phyloP scores from a whole-genome alignment of 1,140 invertebrate species.

The Aphelenchoides avenae region DNA sequence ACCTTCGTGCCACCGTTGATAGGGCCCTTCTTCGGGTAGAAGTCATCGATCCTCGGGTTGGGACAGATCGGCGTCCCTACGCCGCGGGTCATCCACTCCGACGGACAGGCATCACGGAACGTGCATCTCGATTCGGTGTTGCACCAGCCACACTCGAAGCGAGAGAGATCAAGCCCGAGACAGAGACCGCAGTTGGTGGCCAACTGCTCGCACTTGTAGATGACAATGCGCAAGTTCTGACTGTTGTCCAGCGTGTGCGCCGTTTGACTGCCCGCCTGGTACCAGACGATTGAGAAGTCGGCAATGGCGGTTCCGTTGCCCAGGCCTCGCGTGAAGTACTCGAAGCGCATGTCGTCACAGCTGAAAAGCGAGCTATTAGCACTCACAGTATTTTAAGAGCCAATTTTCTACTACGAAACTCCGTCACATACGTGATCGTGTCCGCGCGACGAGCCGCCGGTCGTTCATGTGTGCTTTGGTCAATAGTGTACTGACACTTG shows the following conservation, averaged over 20 bases:
- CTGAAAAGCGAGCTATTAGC: slow-evolving; percentile 18
- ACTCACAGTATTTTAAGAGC: background rate
- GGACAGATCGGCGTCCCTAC: slow-evolving; percentile 46
- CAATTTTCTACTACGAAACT: slow-evolving; percentile 2
- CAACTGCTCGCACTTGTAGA: slow-evolving; percentile 55
- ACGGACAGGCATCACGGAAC: slow-evolving; percentile 20
- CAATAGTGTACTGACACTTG: slow-evolving; percentile 53
- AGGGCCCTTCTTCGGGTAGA: slow-evolving; percentile 87
- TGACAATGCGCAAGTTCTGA: slow-evolving; percentile 27
- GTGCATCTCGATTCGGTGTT: slow-evolving; percentile 30
- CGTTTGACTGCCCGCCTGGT: background rate
- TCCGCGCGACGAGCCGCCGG: slow-evolving; percentile 42
- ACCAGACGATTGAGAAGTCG: slow-evolving; percentile 48
- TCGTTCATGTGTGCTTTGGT: slow-evolving; percentile 50
- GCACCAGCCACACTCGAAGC: slow-evolving; percentile 58
- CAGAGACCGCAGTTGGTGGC: slow-evolving; percentile 53
- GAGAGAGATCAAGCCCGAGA: slow-evolving; percentile 41
- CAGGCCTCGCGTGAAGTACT: slow-evolving; percentile 38
- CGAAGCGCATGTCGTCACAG: slow-evolving; percentile 55
- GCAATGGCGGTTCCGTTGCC: slow-evolving; percentile 51
- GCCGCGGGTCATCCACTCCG: slow-evolving; percentile 21
- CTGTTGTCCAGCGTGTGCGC: slow-evolving; percentile 24
- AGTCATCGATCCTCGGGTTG: slow-evolving; percentile 60
- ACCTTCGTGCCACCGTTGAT: slow-evolving; percentile 81
- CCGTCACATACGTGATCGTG: slow-evolving; percentile 46